Evolutionary conservation across 2,113 vertebrate genomes (phyloP).

Genomic region (Leucosticte australis): DNA sequence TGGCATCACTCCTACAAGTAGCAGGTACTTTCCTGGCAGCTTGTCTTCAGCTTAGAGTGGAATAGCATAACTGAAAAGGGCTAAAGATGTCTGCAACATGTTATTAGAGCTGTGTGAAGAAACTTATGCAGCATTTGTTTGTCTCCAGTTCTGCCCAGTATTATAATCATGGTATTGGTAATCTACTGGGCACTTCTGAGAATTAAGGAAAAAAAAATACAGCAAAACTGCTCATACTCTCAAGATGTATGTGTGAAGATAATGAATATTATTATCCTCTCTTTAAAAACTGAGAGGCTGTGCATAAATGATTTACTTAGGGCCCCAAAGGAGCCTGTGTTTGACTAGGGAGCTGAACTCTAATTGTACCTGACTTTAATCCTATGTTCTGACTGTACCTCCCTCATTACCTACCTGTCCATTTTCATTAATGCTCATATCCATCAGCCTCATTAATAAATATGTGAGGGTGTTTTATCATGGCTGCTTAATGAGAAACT

Average conservation of each 20-base stretch:
- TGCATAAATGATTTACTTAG: constrained; percentile 35
- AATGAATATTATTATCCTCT: constrained; percentile 47
- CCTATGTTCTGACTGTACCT: constrained; percentile 36
- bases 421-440: constrained; percentile 54
- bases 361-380: constrained; percentile 54
- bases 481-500: constrained; percentile 15
- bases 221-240: neutral
- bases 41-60: neutral
- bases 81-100: neutral
- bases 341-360: constrained; percentile 56
- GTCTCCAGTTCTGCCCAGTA: neutral
- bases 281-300: constrained; percentile 31
- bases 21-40: constrained; percentile 20
- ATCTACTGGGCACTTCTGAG: neutral
- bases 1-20: constrained; percentile 50
- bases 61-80: neutral
- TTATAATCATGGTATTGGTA: neutral
- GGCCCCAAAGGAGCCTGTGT: constrained; percentile 36
- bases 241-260: neutral
- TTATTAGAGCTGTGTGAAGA: neutral
- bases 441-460: constrained; percentile 49
- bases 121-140: neutral
- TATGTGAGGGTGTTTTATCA: neutral
- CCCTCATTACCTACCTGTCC: constrained; percentile 46
- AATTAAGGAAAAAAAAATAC: neutral